phyloP scores from a whole-genome alignment of 2,797 vertebrate genomes.

The Podarcis siculus region DNA sequence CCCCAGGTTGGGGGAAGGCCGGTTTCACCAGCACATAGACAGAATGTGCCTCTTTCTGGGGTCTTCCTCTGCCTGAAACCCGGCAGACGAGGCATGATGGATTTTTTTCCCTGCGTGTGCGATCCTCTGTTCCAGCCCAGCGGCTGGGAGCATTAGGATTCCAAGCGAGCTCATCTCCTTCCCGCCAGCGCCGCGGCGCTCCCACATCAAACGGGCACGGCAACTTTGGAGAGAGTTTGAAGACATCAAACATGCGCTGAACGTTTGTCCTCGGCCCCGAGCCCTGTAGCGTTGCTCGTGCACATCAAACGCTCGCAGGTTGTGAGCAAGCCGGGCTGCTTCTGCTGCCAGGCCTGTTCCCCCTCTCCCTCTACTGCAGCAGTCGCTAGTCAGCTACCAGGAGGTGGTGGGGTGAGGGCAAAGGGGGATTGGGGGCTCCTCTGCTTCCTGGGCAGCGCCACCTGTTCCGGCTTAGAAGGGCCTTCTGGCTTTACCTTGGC shows the following conservation, averaged over 20 bases:
- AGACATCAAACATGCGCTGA: not conserved
- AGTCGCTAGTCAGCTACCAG: too few species aligned
- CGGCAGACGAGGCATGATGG: not conserved
- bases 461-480: too few species aligned
- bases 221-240: slow-evolving; percentile 23
- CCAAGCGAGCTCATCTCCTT: not conserved
- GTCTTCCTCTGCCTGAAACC: not conserved
- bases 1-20: too few species aligned
- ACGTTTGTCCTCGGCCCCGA: not conserved
- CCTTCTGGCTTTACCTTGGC: not conserved
- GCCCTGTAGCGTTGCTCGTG: not conserved
- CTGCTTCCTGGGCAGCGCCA: not conserved
- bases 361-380: not conserved
- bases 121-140: not conserved
- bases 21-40: too few species aligned
- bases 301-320: not conserved
- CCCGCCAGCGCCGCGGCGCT: not conserved
- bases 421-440: too few species aligned
- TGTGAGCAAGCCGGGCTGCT: not conserved
- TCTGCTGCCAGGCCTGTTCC: not conserved
- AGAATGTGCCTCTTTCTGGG: too few species aligned
- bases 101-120: too few species aligned
- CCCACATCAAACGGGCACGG: slow-evolving; percentile 4
- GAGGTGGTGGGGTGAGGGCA: too few species aligned
- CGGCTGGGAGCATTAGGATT: slow-evolving; percentile 28